Conservation (phyloP, 2,113 vertebrate species). For the Chloropsis hardwickii region DNA sequence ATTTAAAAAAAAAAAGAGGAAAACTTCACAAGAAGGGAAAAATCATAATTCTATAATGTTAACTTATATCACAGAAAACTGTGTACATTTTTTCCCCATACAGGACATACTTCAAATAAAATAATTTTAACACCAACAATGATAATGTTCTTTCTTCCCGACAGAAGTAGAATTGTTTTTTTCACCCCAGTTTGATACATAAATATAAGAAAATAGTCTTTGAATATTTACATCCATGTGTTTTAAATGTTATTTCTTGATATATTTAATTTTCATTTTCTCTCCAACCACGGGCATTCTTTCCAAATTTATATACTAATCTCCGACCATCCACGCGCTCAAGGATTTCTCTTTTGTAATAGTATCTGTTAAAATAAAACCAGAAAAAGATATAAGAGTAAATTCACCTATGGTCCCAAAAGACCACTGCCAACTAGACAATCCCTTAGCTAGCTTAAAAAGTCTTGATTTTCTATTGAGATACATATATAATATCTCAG, state of each 20-base stretch:
- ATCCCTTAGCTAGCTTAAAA: background rate
- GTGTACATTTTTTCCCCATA: constrained; percentile 76
- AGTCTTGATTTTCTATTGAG: background rate
- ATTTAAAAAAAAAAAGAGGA: background rate
- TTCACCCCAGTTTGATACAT: constrained; percentile 67
- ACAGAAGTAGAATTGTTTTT: constrained; percentile 66
- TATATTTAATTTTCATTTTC: constrained; percentile 87
- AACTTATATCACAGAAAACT: constrained; percentile 79
- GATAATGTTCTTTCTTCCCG: constrained; percentile 71
- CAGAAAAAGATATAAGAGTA: background rate
- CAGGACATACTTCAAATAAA: constrained; percentile 78
- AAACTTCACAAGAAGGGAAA: constrained; percentile 69
- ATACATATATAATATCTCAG: background rate
- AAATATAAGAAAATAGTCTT: constrained; percentile 82
- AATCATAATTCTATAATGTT: constrained; percentile 65
- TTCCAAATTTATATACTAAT: constrained; percentile 97
- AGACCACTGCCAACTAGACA: background rate
- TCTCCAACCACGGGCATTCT: constrained; percentile 93
- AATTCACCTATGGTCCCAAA: background rate
- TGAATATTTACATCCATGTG: constrained; percentile 70
- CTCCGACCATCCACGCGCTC: constrained; percentile 95
- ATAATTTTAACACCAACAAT: constrained; percentile 67
- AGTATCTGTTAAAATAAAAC: constrained; percentile 84
- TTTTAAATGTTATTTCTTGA: constrained; percentile 2
- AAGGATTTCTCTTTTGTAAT: constrained; percentile 97